Conservation (phyloP, 2,797 vertebrate genomes). For the Dallia pectoralis region DNA sequence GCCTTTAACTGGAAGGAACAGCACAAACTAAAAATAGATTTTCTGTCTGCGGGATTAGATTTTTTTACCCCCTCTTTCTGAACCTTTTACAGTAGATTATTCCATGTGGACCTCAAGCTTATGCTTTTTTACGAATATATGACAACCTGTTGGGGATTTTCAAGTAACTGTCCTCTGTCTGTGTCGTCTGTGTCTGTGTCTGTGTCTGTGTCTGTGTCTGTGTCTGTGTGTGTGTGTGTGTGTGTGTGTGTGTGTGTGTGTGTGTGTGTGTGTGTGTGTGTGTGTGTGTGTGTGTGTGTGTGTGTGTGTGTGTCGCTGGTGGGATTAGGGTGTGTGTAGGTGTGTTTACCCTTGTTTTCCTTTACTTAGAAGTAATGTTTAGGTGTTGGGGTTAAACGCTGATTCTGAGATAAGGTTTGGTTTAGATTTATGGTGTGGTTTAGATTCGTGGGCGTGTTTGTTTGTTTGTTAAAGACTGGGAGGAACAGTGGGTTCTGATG, state of each 20-base stretch:
- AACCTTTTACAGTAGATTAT: conserved; percentile 29
- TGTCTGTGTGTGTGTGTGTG: not conserved
- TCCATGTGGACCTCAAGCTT: conserved; percentile 33
- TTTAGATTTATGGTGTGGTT: too few relatives aligned
- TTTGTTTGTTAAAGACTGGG: not conserved
- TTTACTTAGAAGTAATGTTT: too few relatives aligned
- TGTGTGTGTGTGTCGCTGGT: too few relatives aligned
- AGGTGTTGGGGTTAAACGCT: too few relatives aligned
- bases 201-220: not conserved
- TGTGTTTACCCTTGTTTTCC: too few relatives aligned
- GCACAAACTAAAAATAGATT: conserved; percentile 51
- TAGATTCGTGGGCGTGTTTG: too few relatives aligned
- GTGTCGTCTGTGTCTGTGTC: too few relatives aligned
- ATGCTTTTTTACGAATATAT: conserved; percentile 25
- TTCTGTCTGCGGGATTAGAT: conserved; percentile 41
- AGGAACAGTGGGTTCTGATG: conserved; percentile 15
- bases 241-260: too few relatives aligned
- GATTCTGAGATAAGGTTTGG: too few relatives aligned
- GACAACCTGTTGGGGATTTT: conserved; percentile 21
- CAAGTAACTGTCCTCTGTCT: conserved; percentile 21
- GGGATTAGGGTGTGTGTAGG: too few relatives aligned
- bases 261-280: not conserved
- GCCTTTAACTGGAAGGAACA: conserved; percentile 46
- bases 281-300: not conserved
- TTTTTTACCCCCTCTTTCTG: conserved; percentile 29